A percentile compares a stretch with the other conserved stretches of the same genome.
Evolutionary conservation across 2,797 vertebrate species (phyloP).

Genomic region (Podargus strigoides): DNA sequence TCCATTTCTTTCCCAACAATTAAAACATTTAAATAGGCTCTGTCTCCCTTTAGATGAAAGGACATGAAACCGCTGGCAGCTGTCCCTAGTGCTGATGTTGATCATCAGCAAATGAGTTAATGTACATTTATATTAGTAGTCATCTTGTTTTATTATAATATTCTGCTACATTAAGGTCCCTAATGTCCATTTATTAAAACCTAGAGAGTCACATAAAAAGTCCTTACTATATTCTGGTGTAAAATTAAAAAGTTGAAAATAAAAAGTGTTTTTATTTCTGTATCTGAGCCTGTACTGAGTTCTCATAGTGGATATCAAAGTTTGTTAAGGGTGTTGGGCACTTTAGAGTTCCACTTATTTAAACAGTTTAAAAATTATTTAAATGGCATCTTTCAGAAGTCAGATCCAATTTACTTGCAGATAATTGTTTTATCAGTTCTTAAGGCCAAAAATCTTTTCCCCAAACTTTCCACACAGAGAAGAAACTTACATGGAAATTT

Average conservation of each 20-base stretch:
- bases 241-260: too few species aligned
- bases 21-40: constrained; percentile 75
- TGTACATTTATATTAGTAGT: constrained; percentile 55
- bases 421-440: neutral
- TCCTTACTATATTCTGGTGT: neutral
- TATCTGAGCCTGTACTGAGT: neutral
- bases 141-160: constrained; percentile 45
- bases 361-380: neutral
- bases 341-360: neutral
- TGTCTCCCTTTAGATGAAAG: constrained; percentile 66
- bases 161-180: constrained; percentile 17
- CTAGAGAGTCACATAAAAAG: neutral
- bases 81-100: constrained; percentile 55
- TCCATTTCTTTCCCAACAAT: constrained; percentile 74
- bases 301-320: neutral
- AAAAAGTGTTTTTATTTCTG: neutral
- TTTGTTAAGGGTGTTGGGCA: neutral
- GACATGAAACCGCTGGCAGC: constrained; percentile 45
- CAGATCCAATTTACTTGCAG: neutral
- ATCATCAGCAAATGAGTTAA: constrained; percentile 72
- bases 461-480: neutral
- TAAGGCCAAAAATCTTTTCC: neutral
- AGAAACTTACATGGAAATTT: neutral
- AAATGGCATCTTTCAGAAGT: neutral
- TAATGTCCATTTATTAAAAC: constrained; percentile 11